phyloP scores from a whole-genome alignment of 35 echinoderm and acorn worm genomes.

The Anneissia japonica region DNA sequence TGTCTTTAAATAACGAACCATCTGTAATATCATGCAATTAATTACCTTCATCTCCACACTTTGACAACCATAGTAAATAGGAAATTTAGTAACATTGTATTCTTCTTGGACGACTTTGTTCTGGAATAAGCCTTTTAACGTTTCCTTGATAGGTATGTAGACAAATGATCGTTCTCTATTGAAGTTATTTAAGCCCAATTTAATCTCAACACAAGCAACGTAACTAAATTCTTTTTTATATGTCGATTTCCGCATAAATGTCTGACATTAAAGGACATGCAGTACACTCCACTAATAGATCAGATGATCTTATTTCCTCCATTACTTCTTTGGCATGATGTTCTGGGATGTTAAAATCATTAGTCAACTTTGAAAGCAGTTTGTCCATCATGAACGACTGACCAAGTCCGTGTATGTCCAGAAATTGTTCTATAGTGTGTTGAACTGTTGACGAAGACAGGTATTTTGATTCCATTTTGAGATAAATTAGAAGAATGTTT shows the following conservation, averaged over 20 bases:
- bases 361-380: too few relatives aligned
- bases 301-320: neutral
- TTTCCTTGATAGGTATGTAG: constrained; percentile 17
- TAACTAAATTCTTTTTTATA: constrained; percentile 10
- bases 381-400: too few relatives aligned
- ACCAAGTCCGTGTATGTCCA: too few relatives aligned
- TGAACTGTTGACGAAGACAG: too few relatives aligned
- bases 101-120: neutral
- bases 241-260: neutral
- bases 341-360: neutral
- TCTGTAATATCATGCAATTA: too few relatives aligned
- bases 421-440: too few relatives aligned
- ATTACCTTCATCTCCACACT: too few relatives aligned
- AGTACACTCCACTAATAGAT: constrained; percentile 5
- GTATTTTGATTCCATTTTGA: too few relatives aligned
- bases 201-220: neutral
- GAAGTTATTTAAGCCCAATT: constrained; percentile 8
- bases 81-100: too few relatives aligned
- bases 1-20: too few relatives aligned
- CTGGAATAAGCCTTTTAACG: neutral
- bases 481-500: too few relatives aligned
- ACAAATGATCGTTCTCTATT: constrained; percentile 24
- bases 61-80: too few relatives aligned
- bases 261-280: constrained; percentile 1
- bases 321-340: neutral